These are phyloP conservation scores for Cuniculus paca DNA, from an alignment of 2,797 vertebrate genomes.

Conservation along the genomic window DNA sequence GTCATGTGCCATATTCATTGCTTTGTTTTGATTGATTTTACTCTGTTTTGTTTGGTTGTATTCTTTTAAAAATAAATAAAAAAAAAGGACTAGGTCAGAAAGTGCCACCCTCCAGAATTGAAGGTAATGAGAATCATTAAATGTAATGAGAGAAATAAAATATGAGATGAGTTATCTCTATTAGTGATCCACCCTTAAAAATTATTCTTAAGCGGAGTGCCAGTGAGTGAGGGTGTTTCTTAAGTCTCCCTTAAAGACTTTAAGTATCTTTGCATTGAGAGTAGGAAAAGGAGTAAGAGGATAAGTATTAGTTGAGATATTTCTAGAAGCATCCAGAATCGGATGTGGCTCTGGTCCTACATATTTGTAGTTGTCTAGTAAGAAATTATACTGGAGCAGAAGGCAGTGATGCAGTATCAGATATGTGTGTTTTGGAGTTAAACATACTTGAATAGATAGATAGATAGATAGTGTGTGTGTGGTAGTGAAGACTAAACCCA, in stretches of 20 bases:
- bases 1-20: too few species aligned
- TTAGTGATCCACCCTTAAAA: conserved; percentile 63
- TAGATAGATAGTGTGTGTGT: neutral
- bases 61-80: too few species aligned
- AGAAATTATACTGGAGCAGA: neutral
- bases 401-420: neutral
- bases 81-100: conserved; percentile 41
- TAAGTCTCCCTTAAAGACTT: conserved; percentile 41
- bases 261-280: conserved; percentile 2
- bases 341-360: neutral
- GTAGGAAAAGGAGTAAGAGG: conserved; percentile 2
- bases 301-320: neutral
- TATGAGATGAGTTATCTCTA: conserved; percentile 32
- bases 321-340: neutral
- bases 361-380: neutral
- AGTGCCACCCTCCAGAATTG: conserved; percentile 57
- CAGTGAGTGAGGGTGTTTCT: conserved; percentile 52
- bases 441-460: neutral
- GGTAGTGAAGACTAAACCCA: neutral
- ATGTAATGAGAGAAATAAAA: conserved; percentile 51
- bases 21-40: too few species aligned
- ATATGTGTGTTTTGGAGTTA: neutral
- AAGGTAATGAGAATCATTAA: conserved; percentile 70
- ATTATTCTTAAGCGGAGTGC: conserved; percentile 36
- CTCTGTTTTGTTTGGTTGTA: too few species aligned